phyloP scores from a whole-genome alignment of 2,113 vertebrate genomes.

The human (Homo sapiens) region GRCh38 chrX:94252001-94252500 shows the following conservation, averaged over 20 bases:
- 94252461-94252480: not conserved
- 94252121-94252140: not conserved
- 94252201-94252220: not conserved
- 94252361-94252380: not conserved
- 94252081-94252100: not conserved
- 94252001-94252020: not conserved
- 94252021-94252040: not conserved
- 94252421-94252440: not conserved
- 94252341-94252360: not conserved
- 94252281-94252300: not conserved
- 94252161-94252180: not conserved
- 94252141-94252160: not conserved
- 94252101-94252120: not conserved
- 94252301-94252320: not conserved
- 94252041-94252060: not conserved
- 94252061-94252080: not conserved
- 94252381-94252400: not conserved
- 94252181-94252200: not conserved
- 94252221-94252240: not conserved
- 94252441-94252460: not conserved
- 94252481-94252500: not conserved
- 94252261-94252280: not conserved
- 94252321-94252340: not conserved
- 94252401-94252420: not conserved
- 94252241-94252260: not conserved